Base-by-base conservation (phyloP, 1,140 invertebrate species). In the Sarcophaga bullata region DNA sequence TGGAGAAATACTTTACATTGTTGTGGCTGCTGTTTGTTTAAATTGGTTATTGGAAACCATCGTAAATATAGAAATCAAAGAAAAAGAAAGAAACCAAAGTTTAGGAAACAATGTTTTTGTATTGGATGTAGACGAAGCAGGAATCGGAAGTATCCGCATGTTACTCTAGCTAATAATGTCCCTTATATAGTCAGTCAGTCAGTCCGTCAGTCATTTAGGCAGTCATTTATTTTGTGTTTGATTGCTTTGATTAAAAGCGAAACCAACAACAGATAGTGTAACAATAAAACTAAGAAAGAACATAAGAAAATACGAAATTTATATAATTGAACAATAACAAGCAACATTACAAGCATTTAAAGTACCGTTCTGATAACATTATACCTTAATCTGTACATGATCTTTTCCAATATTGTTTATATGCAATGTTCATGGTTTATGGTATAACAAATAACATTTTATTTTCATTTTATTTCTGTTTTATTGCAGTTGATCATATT, bases 401-500 rank as follows among this genome's bases (percentile, higher is more conserved):
- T 37, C 25, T 37, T 37, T 37, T 2, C 1, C 25, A 37, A 37
- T 37, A 37, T 37, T 37, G 25, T 37, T 37, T 37, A 37, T 37
- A 37, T 37, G 25, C 1, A 37, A 37, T 37, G 25, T 37, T 4
- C n/a, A n/a, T n/a, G n/a, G n/a, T n/a, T n/a, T n/a, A n/a, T n/a
- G n/a, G n/a, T n/a, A n/a, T n/a, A n/a, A 8, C 11, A 50, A 50
- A 6, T 50, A 50, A 50, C 11, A 8, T 76, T 13, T 13, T 58
- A 25, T 81, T 73, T 52, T n/a, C 19, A 54, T 72, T 83, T 37
- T 37, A 37, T 37, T 37, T 37, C 4, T 25, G 8, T 37, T 58
- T 75, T 8, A 46, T 83, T 81, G 10, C 75, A 89, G 88, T 86
- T 86, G 81, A 87, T 85, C 52, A 80, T 88, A n/a, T 88, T 85